phyloP scores from a whole-genome alignment of 2,888 invertebrate species.

The Agriotes lineatus region DNA sequence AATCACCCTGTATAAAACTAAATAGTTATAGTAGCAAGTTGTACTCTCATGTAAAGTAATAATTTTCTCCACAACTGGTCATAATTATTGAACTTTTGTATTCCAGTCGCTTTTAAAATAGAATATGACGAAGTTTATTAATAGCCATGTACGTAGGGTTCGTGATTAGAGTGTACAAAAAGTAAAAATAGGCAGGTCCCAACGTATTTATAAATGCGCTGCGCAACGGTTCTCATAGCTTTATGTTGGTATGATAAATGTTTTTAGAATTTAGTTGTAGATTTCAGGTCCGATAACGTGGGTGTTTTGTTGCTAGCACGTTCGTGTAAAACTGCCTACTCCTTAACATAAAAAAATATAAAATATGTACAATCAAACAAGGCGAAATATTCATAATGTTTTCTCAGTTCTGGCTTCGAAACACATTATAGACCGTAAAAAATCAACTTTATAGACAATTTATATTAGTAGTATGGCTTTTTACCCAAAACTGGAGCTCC shows the following conservation, averaged over 20 bases:
- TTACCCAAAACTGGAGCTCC: neutral
- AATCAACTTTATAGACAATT: conserved; percentile 21
- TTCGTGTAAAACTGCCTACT: conserved; percentile 37
- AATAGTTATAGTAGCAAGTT: no score
- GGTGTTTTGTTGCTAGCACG: conserved; percentile 32
- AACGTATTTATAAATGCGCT: conserved; percentile 3
- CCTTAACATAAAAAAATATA: conserved; percentile 32
- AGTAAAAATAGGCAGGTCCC: neutral
- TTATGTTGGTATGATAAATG: conserved; percentile 28
- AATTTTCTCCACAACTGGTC: no score
- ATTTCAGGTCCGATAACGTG: conserved; percentile 30
- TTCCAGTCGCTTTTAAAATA: no score
- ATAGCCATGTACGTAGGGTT: neutral
- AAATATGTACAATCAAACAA: conserved; percentile 34
- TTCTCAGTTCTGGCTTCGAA: conserved; percentile 21
- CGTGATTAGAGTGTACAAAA: neutral
- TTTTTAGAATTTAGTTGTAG: conserved; percentile 30
- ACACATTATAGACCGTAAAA: conserved; percentile 17
- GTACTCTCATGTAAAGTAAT: no score
- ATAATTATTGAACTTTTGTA: no score
- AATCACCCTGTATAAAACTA: no score
- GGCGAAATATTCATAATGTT: conserved; percentile 30
- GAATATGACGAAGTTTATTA: no score
- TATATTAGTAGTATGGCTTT: conserved; percentile 2
- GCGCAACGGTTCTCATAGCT: neutral